phyloP scores from a whole-genome alignment of 2,888 invertebrate genomes.

The Acrocyrtus sp. region DNA sequence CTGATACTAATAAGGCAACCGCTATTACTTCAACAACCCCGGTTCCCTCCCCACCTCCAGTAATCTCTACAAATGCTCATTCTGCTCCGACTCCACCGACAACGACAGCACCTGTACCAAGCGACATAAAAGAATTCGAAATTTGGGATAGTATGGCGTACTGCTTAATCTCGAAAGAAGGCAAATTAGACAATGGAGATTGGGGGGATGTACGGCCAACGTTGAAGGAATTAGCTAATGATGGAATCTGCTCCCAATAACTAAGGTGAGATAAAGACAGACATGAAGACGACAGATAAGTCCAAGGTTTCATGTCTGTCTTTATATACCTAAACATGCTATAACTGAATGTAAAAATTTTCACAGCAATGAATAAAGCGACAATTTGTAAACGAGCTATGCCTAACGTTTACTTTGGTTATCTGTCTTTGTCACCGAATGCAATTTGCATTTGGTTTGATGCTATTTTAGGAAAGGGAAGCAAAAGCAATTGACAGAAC shows the following conservation, averaged over 20 bases:
- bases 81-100: neutral
- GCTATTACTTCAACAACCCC: neutral
- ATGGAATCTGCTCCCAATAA: neutral
- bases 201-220: neutral
- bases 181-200: neutral
- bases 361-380: too few species aligned
- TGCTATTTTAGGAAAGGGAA: too few species aligned
- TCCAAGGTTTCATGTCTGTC: too few species aligned
- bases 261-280: too few species aligned
- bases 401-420: too few species aligned
- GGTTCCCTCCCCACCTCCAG: neutral
- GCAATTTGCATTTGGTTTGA: too few species aligned
- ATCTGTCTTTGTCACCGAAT: too few species aligned
- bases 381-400: too few species aligned
- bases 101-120: neutral
- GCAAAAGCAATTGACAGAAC: too few species aligned
- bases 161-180: neutral
- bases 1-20: neutral
- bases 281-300: too few species aligned
- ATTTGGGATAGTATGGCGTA: constrained; percentile 13
- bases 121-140: neutral
- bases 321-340: too few species aligned
- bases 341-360: too few species aligned
- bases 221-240: neutral
- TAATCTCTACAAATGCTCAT: neutral